Conservation (phyloP, 23 tunicate genomes). For the Oikopleura vanhoeffeni region DNA sequence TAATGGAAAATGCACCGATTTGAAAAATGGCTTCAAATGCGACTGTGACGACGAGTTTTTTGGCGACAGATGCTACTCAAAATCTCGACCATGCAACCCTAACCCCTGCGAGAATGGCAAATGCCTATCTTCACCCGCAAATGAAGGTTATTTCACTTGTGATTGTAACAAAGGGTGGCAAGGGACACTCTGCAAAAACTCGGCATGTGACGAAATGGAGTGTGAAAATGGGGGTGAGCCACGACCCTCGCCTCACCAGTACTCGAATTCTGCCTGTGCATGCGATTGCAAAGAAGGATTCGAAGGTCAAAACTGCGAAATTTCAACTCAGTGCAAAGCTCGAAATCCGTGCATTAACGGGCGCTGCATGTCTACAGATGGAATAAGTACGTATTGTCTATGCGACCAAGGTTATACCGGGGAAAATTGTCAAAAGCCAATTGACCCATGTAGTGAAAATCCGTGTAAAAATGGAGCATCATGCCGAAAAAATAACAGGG, state of each 20-base stretch:
- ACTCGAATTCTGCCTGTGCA: not conserved
- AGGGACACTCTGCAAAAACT: slow-evolving; percentile 25
- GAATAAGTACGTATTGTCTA: slow-evolving; percentile 34
- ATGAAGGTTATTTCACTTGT: slow-evolving; percentile 25
- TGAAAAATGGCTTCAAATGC: slow-evolving; percentile 16
- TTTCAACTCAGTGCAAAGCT: not conserved
- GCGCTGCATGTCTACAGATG: slow-evolving; percentile 20
- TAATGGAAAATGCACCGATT: slow-evolving; percentile 23
- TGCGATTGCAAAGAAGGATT: not conserved
- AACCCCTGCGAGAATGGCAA: slow-evolving; percentile 27
- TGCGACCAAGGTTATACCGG: slow-evolving; percentile 55
- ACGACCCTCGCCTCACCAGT: no score
- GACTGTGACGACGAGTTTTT: slow-evolving; percentile 24
- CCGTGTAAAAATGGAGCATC: slow-evolving; percentile 35
- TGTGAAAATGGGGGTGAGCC: no score
- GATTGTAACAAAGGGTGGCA: slow-evolving; percentile 25
- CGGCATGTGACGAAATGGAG: slow-evolving; percentile 16
- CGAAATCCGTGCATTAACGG: slow-evolving; percentile 55
- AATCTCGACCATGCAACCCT: slow-evolving; percentile 18
- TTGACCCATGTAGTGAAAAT: slow-evolving; percentile 30
- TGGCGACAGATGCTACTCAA: slow-evolving; percentile 2
- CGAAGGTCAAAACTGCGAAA: not conserved
- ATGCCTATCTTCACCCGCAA: slow-evolving; percentile 28
- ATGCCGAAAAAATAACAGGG: slow-evolving; percentile 20
- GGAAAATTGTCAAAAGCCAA: slow-evolving; percentile 40